Evolutionary conservation across 2,888 invertebrate genomes (phyloP).

Genomic region (Andrena fulva): DNA sequence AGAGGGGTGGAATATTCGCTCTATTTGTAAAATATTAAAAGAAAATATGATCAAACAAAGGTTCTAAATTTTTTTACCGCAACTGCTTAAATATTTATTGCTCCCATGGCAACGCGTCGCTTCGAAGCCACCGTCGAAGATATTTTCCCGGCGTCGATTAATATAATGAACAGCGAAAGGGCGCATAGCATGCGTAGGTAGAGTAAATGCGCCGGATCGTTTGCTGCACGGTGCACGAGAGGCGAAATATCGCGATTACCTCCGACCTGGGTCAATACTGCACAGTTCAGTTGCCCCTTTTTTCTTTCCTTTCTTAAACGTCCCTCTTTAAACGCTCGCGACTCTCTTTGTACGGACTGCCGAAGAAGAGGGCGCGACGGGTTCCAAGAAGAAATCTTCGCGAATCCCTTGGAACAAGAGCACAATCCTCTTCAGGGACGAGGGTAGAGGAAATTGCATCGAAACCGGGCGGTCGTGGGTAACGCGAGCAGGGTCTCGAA

Average conservation of each 20-base stretch:
- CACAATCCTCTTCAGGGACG: too few species aligned
- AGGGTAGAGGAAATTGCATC: too few species aligned
- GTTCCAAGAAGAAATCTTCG: background rate
- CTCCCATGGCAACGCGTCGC: background rate
- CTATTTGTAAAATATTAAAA: too few species aligned
- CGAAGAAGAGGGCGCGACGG: background rate
- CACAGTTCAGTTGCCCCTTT: slow-evolving; percentile 59
- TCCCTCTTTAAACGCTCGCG: slow-evolving; percentile 29
- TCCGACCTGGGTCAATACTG: slow-evolving; percentile 76
- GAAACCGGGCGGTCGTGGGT: too few species aligned
- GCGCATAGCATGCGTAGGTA: slow-evolving; percentile 47
- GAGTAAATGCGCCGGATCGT: slow-evolving; percentile 49
- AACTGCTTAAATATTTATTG: too few species aligned
- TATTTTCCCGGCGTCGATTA: slow-evolving; percentile 13
- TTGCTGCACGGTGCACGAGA: slow-evolving; percentile 26
- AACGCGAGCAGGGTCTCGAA: background rate
- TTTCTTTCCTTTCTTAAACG: slow-evolving; percentile 39
- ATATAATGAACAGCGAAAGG: slow-evolving; percentile 25
- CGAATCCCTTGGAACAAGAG: background rate
- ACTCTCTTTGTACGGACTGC: background rate
- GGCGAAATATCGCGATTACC: slow-evolving; percentile 72
- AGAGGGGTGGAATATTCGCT: too few species aligned
- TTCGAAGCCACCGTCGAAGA: background rate
- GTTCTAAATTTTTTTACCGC: too few species aligned
- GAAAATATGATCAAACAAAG: too few species aligned